These are phyloP conservation scores for Neolamprologus caudopunctatus DNA, from an alignment of 2,113 vertebrate species.

Conservation along the genomic window DNA sequence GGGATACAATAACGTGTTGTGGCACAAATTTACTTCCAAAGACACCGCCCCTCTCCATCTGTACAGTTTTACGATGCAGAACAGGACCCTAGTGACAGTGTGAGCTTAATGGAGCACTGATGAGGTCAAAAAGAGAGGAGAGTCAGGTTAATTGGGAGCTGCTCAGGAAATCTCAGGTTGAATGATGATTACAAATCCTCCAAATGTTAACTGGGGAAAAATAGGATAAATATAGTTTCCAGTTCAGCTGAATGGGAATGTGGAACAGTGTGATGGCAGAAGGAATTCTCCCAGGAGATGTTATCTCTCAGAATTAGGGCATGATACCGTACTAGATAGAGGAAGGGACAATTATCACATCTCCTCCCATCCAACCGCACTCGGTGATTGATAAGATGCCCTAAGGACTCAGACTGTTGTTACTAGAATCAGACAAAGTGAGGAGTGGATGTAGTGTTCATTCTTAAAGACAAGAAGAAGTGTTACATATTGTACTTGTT, in stretches of 20 bases:
- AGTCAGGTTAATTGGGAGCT: slow-evolving; percentile 70
- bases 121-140: slow-evolving; percentile 67
- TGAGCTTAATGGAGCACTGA: slow-evolving; percentile 59
- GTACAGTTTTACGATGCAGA: slow-evolving; percentile 30
- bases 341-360: slow-evolving; percentile 48
- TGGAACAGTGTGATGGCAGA: slow-evolving; percentile 33
- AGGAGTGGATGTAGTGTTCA: not conserved
- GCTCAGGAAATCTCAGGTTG: slow-evolving; percentile 67
- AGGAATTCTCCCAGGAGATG: slow-evolving; percentile 51
- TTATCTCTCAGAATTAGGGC: slow-evolving; percentile 63
- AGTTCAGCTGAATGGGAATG: slow-evolving; percentile 35
- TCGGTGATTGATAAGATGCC: slow-evolving; percentile 36
- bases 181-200: slow-evolving; percentile 68
- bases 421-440: not conserved
- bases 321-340: slow-evolving; percentile 50
- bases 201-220: slow-evolving; percentile 51
- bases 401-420: not conserved
- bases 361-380: slow-evolving; percentile 13
- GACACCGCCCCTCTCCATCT: not conserved
- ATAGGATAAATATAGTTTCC: slow-evolving; percentile 63
- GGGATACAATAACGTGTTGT: not conserved
- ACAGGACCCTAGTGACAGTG: slow-evolving; percentile 52
- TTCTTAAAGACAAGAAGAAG: not conserved
- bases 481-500: not conserved
- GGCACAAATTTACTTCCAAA: not conserved